These are phyloP conservation scores for Siniperca chuatsi DNA, from an alignment of 2,113 vertebrate species.

Conservation along the genomic window DNA sequence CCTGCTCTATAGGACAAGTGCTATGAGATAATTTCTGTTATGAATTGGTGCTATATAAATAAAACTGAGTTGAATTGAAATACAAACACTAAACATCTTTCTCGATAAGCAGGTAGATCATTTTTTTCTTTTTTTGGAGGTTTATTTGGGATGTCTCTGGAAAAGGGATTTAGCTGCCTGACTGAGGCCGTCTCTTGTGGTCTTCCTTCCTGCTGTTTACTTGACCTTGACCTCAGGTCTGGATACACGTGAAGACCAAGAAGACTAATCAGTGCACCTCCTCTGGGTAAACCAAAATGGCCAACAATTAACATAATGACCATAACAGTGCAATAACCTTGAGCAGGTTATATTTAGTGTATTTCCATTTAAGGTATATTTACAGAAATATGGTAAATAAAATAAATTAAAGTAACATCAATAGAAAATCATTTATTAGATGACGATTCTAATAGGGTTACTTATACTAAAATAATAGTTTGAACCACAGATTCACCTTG, in stretches of 20 bases:
- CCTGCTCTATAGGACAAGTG: too few species aligned
- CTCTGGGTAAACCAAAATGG: slow-evolving; percentile 1
- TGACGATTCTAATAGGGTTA: neutral
- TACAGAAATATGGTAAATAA: neutral
- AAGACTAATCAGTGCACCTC: slow-evolving; percentile 16
- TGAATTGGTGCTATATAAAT: too few species aligned
- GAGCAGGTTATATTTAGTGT: neutral
- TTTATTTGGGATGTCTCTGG: slow-evolving; percentile 49
- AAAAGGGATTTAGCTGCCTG: slow-evolving; percentile 44
- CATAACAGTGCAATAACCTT: neutral
- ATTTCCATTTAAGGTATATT: neutral
- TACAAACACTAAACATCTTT: slow-evolving; percentile 11
- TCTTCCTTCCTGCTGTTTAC: slow-evolving; percentile 59
- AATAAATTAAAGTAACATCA: neutral
- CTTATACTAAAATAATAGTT: neutral
- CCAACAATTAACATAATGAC: neutral
- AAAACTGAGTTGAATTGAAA: neutral
- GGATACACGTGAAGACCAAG: slow-evolving; percentile 4
- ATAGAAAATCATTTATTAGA: neutral
- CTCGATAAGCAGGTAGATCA: neutral
- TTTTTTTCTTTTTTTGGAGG: neutral
- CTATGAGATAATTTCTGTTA: too few species aligned
- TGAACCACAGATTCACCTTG: neutral
- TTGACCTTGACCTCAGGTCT: slow-evolving; percentile 31
- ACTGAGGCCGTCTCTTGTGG: slow-evolving; percentile 25